These are phyloP conservation scores for Bombus breviceps DNA, from an alignment of 1,140 invertebrate species.

Conservation along the genomic window DNA sequence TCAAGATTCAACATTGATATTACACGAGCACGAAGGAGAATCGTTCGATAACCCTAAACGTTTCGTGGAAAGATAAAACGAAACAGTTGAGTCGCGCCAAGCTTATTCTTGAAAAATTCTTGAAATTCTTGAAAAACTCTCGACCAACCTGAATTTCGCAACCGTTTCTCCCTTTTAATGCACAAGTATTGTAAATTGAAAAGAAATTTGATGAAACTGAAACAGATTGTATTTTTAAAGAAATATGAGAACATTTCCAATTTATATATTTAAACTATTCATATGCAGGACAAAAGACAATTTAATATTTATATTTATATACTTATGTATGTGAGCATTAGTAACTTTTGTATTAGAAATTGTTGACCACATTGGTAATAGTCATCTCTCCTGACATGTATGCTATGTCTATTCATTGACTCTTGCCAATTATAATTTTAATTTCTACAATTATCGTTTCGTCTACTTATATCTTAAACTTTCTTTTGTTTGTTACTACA, in stretches of 20 bases:
- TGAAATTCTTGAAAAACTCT: neutral
- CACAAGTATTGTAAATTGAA: neutral
- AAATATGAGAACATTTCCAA: neutral
- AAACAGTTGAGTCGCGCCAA: neutral
- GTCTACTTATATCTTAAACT: too few species aligned
- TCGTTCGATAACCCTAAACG: conserved; percentile 5
- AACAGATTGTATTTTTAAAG: neutral
- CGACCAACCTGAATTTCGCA: too few species aligned
- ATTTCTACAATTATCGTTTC: too few species aligned
- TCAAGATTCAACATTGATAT: neutral
- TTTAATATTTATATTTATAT: too few species aligned
- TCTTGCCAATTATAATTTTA: too few species aligned
- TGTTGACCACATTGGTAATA: too few species aligned
- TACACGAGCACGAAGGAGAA: neutral
- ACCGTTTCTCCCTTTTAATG: neutral
- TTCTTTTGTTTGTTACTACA: too few species aligned
- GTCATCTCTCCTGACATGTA: too few species aligned
- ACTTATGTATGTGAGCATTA: too few species aligned
- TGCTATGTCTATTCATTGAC: too few species aligned
- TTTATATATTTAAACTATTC: neutral
- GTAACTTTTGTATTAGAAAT: too few species aligned
- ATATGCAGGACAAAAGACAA: neutral
- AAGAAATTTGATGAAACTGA: neutral
- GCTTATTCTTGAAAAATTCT: neutral
- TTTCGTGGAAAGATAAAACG: conserved; percentile 2